Conservation (phyloP, 2,113 vertebrate genomes). For the Gobiocypris rarus region DNA sequence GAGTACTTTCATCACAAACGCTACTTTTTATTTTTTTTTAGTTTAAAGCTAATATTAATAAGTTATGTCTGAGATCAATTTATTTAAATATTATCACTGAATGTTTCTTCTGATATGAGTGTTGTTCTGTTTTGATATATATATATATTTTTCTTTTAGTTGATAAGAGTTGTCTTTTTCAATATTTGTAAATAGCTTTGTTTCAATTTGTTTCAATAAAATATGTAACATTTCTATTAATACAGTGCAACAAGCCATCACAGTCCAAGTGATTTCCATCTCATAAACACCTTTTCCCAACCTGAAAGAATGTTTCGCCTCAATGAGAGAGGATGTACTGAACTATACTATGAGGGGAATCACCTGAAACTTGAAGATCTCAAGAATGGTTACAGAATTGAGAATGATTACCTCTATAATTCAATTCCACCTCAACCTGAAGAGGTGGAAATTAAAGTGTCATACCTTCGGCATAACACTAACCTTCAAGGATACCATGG, state of each 20-base stretch:
- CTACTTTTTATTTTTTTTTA: too few relatives aligned
- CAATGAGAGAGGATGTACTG: neutral
- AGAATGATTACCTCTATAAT: neutral
- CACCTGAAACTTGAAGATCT: slow-evolving; percentile 17
- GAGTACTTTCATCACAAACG: too few relatives aligned
- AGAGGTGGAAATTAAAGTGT: neutral
- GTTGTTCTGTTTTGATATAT: neutral
- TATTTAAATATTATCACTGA: too few relatives aligned
- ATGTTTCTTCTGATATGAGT: neutral
- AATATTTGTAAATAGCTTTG: neutral
- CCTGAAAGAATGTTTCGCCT: neutral
- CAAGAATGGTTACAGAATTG: too few relatives aligned
- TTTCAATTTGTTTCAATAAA: neutral
- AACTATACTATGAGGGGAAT: neutral
- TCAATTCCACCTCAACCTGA: neutral
- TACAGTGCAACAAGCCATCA: neutral
- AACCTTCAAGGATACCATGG: neutral
- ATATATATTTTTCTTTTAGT: neutral
- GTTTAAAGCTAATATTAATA: too few relatives aligned
- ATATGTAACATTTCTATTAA: neutral
- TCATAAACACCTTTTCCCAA: neutral
- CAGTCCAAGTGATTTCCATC: neutral
- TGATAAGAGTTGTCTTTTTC: neutral
- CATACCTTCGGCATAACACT: slow-evolving; percentile 28
- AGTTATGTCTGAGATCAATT: too few relatives aligned